phyloP scores from a whole-genome alignment of 37 sponge, comb jelly and placozoan species.

The Spongilla lacustris region DNA sequence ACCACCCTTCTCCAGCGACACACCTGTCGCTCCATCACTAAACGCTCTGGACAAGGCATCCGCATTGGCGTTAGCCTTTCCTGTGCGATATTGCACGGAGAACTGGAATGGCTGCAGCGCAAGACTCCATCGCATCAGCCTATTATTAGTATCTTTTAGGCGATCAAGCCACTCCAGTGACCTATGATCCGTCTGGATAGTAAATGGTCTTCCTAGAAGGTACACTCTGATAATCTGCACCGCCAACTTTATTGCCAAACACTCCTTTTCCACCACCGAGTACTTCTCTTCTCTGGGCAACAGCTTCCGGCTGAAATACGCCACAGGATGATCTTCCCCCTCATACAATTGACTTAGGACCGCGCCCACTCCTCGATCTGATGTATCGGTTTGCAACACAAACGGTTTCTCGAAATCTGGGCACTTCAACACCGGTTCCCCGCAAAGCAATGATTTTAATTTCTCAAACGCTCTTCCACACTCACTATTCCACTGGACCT shows the following conservation, averaged over 20 bases:
- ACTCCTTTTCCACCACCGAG: conserved; percentile 62
- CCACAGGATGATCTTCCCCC: conserved; percentile 49
- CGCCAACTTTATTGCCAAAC: conserved; percentile 36
- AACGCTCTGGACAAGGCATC: no score
- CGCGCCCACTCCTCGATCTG: conserved; percentile 48
- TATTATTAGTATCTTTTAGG: conserved; percentile 23
- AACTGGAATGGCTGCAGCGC: no score
- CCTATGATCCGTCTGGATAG: conserved; percentile 53
- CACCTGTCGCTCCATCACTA: no score
- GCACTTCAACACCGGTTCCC: conserved; percentile 33
- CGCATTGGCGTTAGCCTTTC: no score
- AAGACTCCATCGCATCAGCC: conserved; percentile 36
- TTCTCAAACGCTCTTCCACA: conserved; percentile 44
- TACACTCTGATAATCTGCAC: conserved; percentile 44
- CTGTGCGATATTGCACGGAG: no score
- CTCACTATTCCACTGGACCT: conserved; percentile 39
- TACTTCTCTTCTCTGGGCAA: conserved; percentile 43
- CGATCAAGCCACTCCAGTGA: conserved; percentile 28
- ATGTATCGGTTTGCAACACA: conserved; percentile 58
- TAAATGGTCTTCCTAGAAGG: conserved; percentile 27
- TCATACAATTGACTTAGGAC: conserved; percentile 54
- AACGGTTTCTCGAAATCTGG: conserved; percentile 44
- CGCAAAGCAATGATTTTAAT: conserved; percentile 8
- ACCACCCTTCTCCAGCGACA: no score
- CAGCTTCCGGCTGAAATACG: conserved; percentile 48